These are phyloP conservation scores for Ispidina picta DNA, from an alignment of 2,797 vertebrate genomes.

Conservation along the genomic window DNA sequence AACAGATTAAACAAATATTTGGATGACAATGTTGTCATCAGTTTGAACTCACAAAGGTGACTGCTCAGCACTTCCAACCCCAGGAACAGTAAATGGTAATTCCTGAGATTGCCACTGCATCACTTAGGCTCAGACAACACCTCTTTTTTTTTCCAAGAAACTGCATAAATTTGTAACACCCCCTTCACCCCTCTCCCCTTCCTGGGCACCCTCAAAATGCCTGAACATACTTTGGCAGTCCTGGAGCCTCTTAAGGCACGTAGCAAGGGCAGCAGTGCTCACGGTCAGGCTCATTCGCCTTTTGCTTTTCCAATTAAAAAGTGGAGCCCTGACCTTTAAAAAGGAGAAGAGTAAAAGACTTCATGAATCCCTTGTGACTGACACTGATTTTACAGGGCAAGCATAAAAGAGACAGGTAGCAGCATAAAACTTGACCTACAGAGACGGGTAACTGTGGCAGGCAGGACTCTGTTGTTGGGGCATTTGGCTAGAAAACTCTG, in stretches of 20 bases:
- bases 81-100: not conserved
- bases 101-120: not conserved
- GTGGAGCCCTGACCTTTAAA: conserved; percentile 53
- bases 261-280: not conserved
- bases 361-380: conserved; percentile 33
- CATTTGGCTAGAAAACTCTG: not conserved
- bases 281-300: not conserved
- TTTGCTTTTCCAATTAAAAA: conserved; percentile 63
- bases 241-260: not conserved
- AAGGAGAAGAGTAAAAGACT: conserved; percentile 48
- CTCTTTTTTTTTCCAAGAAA: not conserved
- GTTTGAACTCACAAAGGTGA: not conserved
- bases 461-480: not conserved
- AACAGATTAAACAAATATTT: not conserved
- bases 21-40: not conserved
- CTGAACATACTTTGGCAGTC: not conserved
- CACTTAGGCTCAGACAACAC: not conserved
- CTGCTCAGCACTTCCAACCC: not conserved
- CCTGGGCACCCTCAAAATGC: fast-evolving
- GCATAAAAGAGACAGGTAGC: conserved; percentile 52
- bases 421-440: conserved; percentile 56
- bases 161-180: not conserved
- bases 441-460: not conserved
- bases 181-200: fast-evolving
- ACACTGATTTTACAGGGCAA: conserved; percentile 40